phyloP scores from a whole-genome alignment of 2,888 invertebrate genomes.

The Conops quadrifasciatus region DNA sequence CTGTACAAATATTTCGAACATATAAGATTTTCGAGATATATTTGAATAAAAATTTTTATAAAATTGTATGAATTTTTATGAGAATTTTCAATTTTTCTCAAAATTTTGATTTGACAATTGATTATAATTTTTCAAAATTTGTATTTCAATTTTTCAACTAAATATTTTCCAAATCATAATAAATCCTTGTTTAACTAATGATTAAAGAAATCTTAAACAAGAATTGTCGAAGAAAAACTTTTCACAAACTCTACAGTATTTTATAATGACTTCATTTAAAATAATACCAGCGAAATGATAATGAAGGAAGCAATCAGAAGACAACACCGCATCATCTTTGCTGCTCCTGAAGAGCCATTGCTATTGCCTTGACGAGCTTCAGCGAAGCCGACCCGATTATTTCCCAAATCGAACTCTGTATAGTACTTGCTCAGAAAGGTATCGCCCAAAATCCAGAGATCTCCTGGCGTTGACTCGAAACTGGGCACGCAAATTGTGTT shows the following conservation, averaged over 20 bases:
- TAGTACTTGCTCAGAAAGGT: conserved; percentile 95
- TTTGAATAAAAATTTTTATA: no score
- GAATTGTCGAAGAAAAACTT: no score
- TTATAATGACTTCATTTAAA: background rate
- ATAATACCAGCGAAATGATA: background rate
- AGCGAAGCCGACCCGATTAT: conserved; percentile 88
- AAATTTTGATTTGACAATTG: no score
- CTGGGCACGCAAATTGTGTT: conserved; percentile 82
- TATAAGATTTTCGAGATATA: background rate
- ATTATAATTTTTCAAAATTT: no score
- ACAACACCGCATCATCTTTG: background rate
- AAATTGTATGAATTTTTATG: no score
- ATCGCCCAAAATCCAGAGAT: conserved; percentile 95
- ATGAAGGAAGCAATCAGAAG: background rate
- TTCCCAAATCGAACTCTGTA: conserved; percentile 90
- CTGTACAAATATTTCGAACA: conserved; percentile 37
- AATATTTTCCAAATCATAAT: no score
- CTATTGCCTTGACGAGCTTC: background rate
- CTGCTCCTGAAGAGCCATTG: background rate
- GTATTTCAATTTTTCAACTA: no score
- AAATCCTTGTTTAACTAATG: no score
- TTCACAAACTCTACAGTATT: no score
- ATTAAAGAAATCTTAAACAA: no score
- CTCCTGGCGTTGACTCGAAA: conserved; percentile 81
- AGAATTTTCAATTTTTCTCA: no score